Percentiles rank a stretch among this genome's conserved stretches.
These are phyloP conservation scores for Hemibagrus wyckioides DNA, from an alignment of 2,113 vertebrate species.

Conservation along the genomic window DNA sequence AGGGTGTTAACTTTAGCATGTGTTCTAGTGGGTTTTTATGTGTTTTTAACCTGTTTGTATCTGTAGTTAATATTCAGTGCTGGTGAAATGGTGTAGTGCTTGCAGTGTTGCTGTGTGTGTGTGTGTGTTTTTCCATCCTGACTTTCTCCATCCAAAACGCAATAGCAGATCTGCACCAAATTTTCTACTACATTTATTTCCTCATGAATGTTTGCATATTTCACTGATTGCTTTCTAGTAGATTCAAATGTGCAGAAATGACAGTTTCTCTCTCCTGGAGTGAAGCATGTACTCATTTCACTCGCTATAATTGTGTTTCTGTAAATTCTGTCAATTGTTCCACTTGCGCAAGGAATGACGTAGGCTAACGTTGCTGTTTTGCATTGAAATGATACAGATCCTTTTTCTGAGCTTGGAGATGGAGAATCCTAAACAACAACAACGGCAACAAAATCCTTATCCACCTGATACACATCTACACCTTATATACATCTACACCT, in stretches of 20 bases:
- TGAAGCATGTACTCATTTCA: slow-evolving; percentile 58
- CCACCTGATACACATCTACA: no score
- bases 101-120: slow-evolving; percentile 37
- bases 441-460: background rate
- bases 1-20: slow-evolving; percentile 25
- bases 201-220: slow-evolving; percentile 76
- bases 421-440: slow-evolving; percentile 16
- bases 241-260: slow-evolving; percentile 65
- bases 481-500: no score
- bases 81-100: slow-evolving; percentile 34
- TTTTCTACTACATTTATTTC: slow-evolving; percentile 74
- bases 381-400: slow-evolving; percentile 34
- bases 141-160: slow-evolving; percentile 66
- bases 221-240: slow-evolving; percentile 68
- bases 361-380: slow-evolving; percentile 42
- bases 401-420: slow-evolving; percentile 28
- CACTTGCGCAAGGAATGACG: slow-evolving; percentile 44
- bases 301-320: slow-evolving; percentile 51
- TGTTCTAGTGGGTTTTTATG: slow-evolving; percentile 13
- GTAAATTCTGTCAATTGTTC: slow-evolving; percentile 54
- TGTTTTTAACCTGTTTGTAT: slow-evolving; percentile 18
- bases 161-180: slow-evolving; percentile 68
- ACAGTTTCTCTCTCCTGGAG: slow-evolving; percentile 48
- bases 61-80: slow-evolving; percentile 46
- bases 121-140: slow-evolving; percentile 37